These are phyloP conservation scores for Caenorhabditis afra DNA, from an alignment of 2,888 invertebrate genomes.

Conservation along the genomic window DNA sequence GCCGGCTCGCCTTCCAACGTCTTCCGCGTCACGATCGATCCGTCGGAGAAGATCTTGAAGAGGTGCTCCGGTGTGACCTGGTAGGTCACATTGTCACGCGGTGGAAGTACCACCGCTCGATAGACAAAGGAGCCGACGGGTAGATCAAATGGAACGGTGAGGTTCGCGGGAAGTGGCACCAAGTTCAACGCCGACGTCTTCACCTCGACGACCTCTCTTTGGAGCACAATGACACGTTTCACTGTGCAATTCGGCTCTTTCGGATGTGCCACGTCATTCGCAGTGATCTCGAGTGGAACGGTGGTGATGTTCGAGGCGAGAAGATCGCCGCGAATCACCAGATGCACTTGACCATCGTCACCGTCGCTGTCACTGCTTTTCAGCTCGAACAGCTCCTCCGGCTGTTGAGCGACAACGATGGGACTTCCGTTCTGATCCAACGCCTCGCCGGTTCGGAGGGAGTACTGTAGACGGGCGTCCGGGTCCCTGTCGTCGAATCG, in stretches of 20 bases:
- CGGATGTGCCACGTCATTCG: slow-evolving; percentile 79
- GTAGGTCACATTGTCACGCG: slow-evolving; percentile 1
- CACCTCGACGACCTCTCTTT: slow-evolving; percentile 17
- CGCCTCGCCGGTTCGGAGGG: not conserved
- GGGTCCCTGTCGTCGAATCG: slow-evolving; percentile 43
- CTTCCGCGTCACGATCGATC: slow-evolving; percentile 24
- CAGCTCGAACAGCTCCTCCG: slow-evolving; percentile 14
- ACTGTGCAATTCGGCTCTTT: slow-evolving; percentile 31
- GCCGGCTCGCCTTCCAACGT: slow-evolving; percentile 19
- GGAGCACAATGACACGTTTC: slow-evolving; percentile 30
- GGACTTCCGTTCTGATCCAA: slow-evolving; percentile 41
- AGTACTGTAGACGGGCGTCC: slow-evolving; percentile 37
- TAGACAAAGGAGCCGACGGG: slow-evolving; percentile 47
- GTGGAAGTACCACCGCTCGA: slow-evolving; percentile 29
- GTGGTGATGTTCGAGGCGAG: slow-evolving; percentile 13
- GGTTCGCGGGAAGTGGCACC: slow-evolving; percentile 20
- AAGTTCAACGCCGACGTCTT: too few species aligned
- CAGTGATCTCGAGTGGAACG: slow-evolving; percentile 28
- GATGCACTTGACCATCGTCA: slow-evolving; percentile 34
- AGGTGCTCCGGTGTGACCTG: slow-evolving; percentile 38
- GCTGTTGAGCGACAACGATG: not conserved
- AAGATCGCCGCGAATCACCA: slow-evolving; percentile 22
- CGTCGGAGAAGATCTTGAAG: slow-evolving; percentile 27
- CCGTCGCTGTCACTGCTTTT: slow-evolving; percentile 26
- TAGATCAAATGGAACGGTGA: slow-evolving; percentile 18